These are phyloP conservation scores for Anagrus nilaparvatae DNA, from an alignment of 1,140 invertebrate genomes.

Conservation along the genomic window DNA sequence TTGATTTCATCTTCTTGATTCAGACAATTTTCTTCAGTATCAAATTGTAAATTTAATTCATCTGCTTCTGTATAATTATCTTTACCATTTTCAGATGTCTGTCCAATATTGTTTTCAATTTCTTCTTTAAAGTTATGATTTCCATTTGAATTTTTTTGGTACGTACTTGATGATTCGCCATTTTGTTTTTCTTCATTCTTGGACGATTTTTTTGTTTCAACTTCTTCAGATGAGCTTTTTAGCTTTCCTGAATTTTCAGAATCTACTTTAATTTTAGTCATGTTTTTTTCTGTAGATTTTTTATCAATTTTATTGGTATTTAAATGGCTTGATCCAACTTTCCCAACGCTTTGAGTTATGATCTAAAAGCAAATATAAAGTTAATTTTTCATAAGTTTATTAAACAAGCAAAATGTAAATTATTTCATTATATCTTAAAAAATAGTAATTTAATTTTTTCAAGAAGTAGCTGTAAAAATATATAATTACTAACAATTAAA, in stretches of 20 bases:
- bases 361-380: no score
- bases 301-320: conserved; percentile 2
- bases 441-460: no score
- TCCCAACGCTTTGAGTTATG: no score
- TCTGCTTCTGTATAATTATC: conserved; percentile 14
- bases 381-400: no score
- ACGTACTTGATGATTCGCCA: background rate
- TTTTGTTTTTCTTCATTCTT: background rate
- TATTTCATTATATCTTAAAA: no score
- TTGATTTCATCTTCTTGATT: conserved; percentile 12
- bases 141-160: conserved; percentile 11
- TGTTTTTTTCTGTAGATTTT: conserved; percentile 14
- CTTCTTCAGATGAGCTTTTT: conserved; percentile 5
- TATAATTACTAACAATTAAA: no score
- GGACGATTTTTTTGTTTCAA: conserved; percentile 6
- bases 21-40: conserved; percentile 12
- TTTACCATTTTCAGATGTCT: background rate
- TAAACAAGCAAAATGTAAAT: no score
- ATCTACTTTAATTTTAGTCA: conserved; percentile 23
- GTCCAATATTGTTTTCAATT: conserved; percentile 6
- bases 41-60: conserved; percentile 16
- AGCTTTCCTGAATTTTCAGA: conserved; percentile 9
- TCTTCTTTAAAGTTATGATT: conserved; percentile 12
- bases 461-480: no score
- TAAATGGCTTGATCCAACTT: no score